Evolutionary conservation across 1,140 invertebrate species (phyloP).

Genomic region (Lepidurus apus): DNA sequence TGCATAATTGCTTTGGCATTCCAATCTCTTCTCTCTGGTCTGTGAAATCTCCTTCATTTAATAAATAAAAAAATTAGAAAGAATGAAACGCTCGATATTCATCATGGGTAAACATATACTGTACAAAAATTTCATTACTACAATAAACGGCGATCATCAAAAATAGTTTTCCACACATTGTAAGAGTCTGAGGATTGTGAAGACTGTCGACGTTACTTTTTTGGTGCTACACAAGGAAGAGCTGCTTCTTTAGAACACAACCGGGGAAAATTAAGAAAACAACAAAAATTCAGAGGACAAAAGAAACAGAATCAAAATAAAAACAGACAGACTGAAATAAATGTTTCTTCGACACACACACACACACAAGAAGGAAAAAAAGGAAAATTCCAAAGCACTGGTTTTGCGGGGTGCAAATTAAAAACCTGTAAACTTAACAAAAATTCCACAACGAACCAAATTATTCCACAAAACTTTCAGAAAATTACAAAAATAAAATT

Average conservation of each 20-base stretch:
- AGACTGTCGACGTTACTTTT: constrained; percentile 11
- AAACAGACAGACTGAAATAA: neutral
- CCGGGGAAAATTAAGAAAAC: constrained; percentile 16
- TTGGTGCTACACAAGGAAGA: constrained; percentile 21
- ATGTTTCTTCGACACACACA: neutral
- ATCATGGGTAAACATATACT: constrained; percentile 22
- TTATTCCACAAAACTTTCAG: neutral
- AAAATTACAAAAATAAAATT: neutral
- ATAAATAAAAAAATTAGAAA: too few species aligned
- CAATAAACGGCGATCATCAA: constrained; percentile 19
- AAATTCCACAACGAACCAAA: constrained; percentile 24
- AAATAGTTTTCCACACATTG: constrained; percentile 6
- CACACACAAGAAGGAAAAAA: too few species aligned
- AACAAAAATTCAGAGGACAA: neutral
- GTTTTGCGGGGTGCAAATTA: neutral
- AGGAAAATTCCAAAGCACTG: neutral
- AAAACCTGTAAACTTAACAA: constrained; percentile 25
- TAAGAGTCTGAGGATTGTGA: constrained; percentile 3
- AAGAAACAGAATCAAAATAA: neutral
- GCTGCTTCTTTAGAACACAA: constrained; percentile 21
- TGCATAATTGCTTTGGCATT: too few species aligned
- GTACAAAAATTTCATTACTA: constrained; percentile 22
- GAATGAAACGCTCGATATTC: neutral
- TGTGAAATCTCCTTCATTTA: too few species aligned
- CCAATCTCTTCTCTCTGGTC: too few species aligned